Percentiles rank a stretch among this genome's conserved stretches.
Conservation (phyloP, 2,888 invertebrate genomes). For the Pelosia muscerda region DNA sequence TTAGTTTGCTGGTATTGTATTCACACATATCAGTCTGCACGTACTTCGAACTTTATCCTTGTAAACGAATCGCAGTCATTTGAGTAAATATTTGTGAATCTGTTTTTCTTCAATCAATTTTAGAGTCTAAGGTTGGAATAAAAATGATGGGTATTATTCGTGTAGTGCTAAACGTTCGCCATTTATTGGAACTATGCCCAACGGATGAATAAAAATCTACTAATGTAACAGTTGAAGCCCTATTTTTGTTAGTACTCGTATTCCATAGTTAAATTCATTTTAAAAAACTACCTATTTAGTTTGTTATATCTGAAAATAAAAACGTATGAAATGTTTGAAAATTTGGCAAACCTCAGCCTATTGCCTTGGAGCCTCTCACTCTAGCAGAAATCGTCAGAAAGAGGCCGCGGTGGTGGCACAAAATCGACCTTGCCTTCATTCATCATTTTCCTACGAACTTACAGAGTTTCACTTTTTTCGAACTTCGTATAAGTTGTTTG, state of each 20-base stretch:
- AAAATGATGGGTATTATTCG: background rate
- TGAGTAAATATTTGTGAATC: constrained; percentile 40
- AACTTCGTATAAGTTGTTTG: background rate
- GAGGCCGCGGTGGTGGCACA: too few species aligned
- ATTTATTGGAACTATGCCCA: constrained; percentile 5
- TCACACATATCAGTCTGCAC: background rate
- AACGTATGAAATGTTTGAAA: too few species aligned
- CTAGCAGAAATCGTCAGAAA: too few species aligned
- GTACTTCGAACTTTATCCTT: constrained; percentile 18
- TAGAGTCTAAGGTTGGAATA: constrained; percentile 12
- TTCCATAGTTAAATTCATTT: too few species aligned
- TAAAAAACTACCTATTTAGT: too few species aligned
- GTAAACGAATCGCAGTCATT: constrained; percentile 29
- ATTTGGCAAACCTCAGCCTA: too few species aligned
- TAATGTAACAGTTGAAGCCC: too few species aligned
- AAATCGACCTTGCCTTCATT: background rate
- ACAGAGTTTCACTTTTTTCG: background rate
- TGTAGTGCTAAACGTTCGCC: background rate
- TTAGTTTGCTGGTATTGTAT: constrained; percentile 19
- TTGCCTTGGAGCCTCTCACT: too few species aligned
- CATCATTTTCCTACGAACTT: background rate
- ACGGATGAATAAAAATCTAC: too few species aligned
- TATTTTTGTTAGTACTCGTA: too few species aligned
- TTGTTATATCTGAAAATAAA: too few species aligned
- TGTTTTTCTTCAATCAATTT: constrained; percentile 36